Evolutionary conservation across 2,888 invertebrate species (phyloP).

Genomic region (Alviniconcha strummeri): DNA sequence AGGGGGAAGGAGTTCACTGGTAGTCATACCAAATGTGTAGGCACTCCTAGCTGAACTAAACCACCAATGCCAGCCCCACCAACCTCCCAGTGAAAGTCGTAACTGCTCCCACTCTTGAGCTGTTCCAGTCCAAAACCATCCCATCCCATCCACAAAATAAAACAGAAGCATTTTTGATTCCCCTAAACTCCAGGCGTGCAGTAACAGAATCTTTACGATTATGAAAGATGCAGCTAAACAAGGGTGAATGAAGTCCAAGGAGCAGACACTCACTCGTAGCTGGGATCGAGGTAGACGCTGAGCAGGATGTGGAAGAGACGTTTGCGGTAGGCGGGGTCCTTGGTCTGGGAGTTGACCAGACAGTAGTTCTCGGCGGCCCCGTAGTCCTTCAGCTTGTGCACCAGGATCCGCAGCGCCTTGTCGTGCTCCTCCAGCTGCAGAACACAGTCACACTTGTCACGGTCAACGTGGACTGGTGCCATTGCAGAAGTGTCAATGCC

Average conservation of each 20-base stretch:
- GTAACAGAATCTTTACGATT: too few relatives aligned
- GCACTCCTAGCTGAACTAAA: too few relatives aligned
- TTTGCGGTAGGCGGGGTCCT: conserved; percentile 68
- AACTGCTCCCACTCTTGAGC: too few relatives aligned
- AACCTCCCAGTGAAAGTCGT: too few relatives aligned
- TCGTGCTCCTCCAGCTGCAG: conserved; percentile 76
- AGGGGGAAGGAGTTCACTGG: too few relatives aligned
- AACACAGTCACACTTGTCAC: conserved; percentile 27
- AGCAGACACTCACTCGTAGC: conserved; percentile 65
- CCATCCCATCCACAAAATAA: too few relatives aligned
- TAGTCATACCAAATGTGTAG: too few relatives aligned
- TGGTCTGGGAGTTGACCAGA: conserved; percentile 69
- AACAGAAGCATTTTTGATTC: too few relatives aligned
- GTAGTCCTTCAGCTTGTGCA: conserved; percentile 75
- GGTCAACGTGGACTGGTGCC: neutral
- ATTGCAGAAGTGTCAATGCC: too few relatives aligned
- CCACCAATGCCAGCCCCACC: too few relatives aligned
- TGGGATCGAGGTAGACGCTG: conserved; percentile 73
- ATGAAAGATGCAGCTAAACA: neutral
- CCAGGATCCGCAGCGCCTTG: conserved; percentile 75
- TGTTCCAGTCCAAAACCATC: too few relatives aligned
- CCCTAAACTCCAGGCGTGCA: too few relatives aligned
- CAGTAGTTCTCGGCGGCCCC: conserved; percentile 76
- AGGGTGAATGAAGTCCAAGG: neutral
- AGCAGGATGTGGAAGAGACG: conserved; percentile 74